phyloP scores from a whole-genome alignment of 2,888 invertebrate species.

The Trissolcus japonicus region DNA sequence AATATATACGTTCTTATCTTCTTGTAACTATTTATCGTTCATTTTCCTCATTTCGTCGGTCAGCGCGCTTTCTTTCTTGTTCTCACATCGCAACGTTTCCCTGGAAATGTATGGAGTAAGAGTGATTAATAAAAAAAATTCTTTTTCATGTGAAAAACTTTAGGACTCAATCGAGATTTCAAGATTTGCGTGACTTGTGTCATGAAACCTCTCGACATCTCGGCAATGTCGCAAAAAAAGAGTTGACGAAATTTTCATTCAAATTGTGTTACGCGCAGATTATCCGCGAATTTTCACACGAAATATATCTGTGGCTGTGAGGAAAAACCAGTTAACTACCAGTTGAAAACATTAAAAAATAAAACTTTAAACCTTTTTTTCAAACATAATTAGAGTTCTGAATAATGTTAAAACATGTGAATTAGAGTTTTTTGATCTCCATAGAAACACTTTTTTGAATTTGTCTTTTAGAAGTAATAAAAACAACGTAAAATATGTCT shows the following conservation, averaged over 20 bases:
- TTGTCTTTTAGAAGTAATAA: no score
- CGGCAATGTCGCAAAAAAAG: conserved; percentile 39
- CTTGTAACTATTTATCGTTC: conserved; percentile 40
- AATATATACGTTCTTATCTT: conserved; percentile 20
- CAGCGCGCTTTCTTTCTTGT: conserved; percentile 24
- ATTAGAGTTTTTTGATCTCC: no score
- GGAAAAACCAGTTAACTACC: no score
- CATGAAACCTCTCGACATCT: conserved; percentile 26
- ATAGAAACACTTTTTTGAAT: no score
- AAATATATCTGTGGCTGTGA: no score
- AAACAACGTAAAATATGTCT: no score
- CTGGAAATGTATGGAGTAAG: not conserved
- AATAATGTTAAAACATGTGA: no score
- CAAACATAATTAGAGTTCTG: no score
- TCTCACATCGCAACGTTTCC: conserved; percentile 22
- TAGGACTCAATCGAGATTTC: conserved; percentile 21
- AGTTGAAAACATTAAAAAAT: no score
- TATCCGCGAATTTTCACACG: conserved; percentile 32
- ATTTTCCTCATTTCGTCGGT: conserved; percentile 18
- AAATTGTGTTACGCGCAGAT: conserved; percentile 27
- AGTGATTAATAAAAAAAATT: conserved; percentile 18
- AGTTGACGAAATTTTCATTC: conserved; percentile 41
- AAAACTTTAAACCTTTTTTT: no score
- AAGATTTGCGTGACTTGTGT: conserved; percentile 34
- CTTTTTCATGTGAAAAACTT: conserved; percentile 33